Evolutionary conservation across 2,797 vertebrate genomes (phyloP), one percentile per base, ranked within the genome.

Genomic region (Cottoperca gobio): DNA sequence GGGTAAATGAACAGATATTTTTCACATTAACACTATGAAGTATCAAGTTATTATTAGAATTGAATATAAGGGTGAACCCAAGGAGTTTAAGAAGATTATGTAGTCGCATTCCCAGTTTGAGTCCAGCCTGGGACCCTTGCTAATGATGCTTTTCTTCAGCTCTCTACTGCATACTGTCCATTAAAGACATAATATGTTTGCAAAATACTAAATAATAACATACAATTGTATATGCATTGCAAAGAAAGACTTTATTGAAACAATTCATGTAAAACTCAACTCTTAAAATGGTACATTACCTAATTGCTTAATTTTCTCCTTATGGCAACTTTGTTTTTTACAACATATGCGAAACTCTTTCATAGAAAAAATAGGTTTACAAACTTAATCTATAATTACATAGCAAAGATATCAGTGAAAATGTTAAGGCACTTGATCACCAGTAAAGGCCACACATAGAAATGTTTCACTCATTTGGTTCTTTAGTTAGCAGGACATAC

Each of bases 361-460:
- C 81, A 91, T 94, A 93, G 83, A 95, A 95, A 94, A 95, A 94
- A 94, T 91, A 94, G 74, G 83, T 84, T 88, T 80, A 81, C 77
- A 80, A 87, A 78, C 81, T 84, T 85, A 88, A 84, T 88, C 83
- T 90, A 93, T 68, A 87, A 83, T 86, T 87, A 92, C 82, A 87
- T 77, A 84, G 75, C 82, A 91, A 91, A 90, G 69, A 76, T 74
- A 91, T 88, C 89, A 88, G 83, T 91, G 90, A 87, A 92, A 89
- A 88, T 87, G 88, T 92, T 92, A 94, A 95, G 95, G 95, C 95
- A 95, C 94, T 94, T 94, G 81, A 86, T 92, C 79, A 75, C 82
- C 85, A 82, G 73, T 87, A 68, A 86, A 88, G 81, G 86, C 82
- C 82, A 89, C 85, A 74, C 67, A 77, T 77, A 82, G 52, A 89